phyloP scores from a whole-genome alignment of 2,113 vertebrate species.

The Petrocephalus zakoni region DNA sequence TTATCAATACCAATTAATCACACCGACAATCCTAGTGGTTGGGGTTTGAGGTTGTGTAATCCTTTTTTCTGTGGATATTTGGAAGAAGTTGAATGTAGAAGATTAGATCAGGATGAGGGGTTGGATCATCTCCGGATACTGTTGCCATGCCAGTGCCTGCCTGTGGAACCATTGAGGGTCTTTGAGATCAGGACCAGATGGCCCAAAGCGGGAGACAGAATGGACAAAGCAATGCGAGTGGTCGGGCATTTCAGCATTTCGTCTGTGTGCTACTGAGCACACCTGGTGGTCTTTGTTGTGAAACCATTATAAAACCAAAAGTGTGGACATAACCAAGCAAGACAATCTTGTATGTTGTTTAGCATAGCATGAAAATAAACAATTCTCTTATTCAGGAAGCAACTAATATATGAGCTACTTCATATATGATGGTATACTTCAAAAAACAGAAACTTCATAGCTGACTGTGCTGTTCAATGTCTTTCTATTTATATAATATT shows the following conservation, averaged over 20 bases:
- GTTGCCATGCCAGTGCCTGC: not conserved
- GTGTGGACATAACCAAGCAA: not conserved
- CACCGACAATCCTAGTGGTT: not conserved
- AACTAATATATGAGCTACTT: not conserved
- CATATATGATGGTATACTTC: not conserved
- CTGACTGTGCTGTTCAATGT: not conserved
- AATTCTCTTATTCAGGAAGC: not conserved
- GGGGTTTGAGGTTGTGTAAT: not conserved
- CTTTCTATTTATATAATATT: not conserved
- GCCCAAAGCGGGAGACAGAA: not conserved
- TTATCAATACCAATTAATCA: not conserved
- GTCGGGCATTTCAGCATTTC: not conserved
- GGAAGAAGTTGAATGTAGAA: not conserved
- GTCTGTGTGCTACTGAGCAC: not conserved
- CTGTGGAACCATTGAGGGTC: not conserved
- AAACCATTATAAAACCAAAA: not conserved
- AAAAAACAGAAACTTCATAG: not conserved
- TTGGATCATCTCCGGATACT: conserved; percentile 1
- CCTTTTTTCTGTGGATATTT: not conserved
- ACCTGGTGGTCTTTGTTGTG: not conserved
- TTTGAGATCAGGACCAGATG: conserved; percentile 9
- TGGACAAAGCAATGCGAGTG: not conserved
- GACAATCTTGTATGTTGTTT: not conserved
- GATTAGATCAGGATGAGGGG: conserved; percentile 1
- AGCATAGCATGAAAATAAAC: not conserved